These are phyloP conservation scores for Peromyscus californicus DNA, from an alignment of 2,113 vertebrate genomes.

Conservation along the genomic window DNA sequence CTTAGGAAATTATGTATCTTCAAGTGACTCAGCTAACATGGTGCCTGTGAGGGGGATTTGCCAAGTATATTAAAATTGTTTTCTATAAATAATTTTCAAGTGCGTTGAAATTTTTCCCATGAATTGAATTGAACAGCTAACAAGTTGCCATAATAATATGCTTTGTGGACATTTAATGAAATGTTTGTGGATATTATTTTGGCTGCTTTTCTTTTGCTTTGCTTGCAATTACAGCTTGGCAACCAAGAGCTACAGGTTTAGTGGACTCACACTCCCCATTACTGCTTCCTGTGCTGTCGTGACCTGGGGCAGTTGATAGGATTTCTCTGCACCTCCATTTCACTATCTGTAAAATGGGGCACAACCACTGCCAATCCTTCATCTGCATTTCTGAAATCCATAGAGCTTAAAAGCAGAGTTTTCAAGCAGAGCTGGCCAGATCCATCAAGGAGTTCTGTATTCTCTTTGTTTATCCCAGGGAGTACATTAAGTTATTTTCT, in stretches of 20 bases:
- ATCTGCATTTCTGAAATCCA: not conserved
- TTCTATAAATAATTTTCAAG: slow-evolving; percentile 46
- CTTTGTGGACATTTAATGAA: slow-evolving; percentile 44
- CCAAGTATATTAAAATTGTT: not conserved
- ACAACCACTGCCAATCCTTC: not conserved
- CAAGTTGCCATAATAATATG: not conserved
- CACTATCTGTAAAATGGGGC: not conserved
- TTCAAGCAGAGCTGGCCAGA: not conserved
- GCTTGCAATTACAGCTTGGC: not conserved
- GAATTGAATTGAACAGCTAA: slow-evolving; percentile 34
- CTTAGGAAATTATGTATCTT: slow-evolving; percentile 29
- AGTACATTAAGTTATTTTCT: fast-evolving
- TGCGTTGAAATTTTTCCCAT: slow-evolving; percentile 21
- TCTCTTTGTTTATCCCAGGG: not conserved
- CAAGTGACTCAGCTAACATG: not conserved
- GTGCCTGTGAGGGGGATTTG: not conserved
- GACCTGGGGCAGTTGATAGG: not conserved
- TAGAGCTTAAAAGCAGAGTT: not conserved
- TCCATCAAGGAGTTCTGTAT: not conserved
- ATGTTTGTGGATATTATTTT: slow-evolving; percentile 18
- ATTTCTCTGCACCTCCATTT: not conserved
- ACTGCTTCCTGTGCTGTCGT: fast-evolving
- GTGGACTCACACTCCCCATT: too few species aligned
- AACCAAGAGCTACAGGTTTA: not conserved
- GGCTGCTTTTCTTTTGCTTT: not conserved